Evolutionary conservation across 2,113 vertebrate genomes (phyloP), one percentile per base, ranked within the genome.

Genomic region (Mungos mungo): DNA sequence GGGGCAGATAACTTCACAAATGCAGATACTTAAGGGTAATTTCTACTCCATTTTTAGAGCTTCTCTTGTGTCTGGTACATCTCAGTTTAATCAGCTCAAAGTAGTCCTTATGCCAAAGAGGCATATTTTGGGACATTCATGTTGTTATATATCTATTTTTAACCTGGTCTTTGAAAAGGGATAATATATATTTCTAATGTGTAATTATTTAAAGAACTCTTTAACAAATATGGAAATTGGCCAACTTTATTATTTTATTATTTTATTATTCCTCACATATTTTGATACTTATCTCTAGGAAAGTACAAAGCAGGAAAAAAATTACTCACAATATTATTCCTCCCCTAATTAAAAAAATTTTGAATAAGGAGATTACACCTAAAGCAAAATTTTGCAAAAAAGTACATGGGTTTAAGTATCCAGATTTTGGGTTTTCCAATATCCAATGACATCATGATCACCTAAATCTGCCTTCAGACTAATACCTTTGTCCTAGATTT

Each of bases 151-250:
- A 21, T 94, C 41, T 94, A 72, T 88, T 88, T 91, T 92, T 92
- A 72, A 92, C 79, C 41, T 89, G 63, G 15, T 92, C 27, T 94
- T 94, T 80, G 50, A 41, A 88, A 97, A 91, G 7, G 54, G 72
- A 86, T 88, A 25, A 71, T 35, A 2, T 5, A 1, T 76, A 71
- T 76, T 76, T 95, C 60, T 76, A 76, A 68, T 83, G 41, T 45
- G 21, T 3, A 95, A 60, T 82, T 87, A 82, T 91, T 91, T 65
- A 88, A 31, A 77, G 41, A 81, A 52, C 27, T 14, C 29, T 88
- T 95, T 63, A 91, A 52, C 66, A 86, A 63, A 69, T 77, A 41
- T 38, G 35, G 57, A 13, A 77, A 91, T 79, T 88, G 72, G 54
- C 25, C 14, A 87, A 65, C 3, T 2, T 9, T 11, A 31, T 54